A percentile compares a stretch with the other conserved stretches of the same genome.
Evolutionary conservation across 2,113 vertebrate genomes (phyloP).

Genomic region (Crotophaga sulcirostris): DNA sequence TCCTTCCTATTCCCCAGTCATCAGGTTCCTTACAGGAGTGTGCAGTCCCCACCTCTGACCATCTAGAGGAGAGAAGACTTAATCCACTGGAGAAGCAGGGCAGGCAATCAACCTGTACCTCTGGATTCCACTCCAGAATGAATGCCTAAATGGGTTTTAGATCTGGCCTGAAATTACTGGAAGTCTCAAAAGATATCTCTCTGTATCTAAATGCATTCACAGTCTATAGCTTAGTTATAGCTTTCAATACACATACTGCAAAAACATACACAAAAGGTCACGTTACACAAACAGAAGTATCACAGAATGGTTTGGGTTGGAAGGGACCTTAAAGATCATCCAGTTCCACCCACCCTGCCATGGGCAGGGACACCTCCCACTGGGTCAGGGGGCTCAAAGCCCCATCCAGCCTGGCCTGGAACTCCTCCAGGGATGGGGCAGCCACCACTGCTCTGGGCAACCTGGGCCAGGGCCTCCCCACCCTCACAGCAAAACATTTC

Average conservation of each 20-base stretch:
- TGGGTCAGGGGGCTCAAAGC: too few relatives aligned
- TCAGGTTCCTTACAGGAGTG: background rate
- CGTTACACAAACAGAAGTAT: background rate
- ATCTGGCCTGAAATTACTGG: background rate
- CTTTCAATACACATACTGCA: background rate
- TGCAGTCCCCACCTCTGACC: background rate
- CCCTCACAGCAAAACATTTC: too few relatives aligned
- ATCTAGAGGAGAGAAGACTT: background rate
- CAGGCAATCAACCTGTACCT: background rate
- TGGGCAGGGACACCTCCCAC: too few relatives aligned
- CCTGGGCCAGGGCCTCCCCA: too few relatives aligned
- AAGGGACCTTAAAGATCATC: too few relatives aligned
- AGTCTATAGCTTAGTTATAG: background rate
- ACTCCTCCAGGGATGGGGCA: too few relatives aligned
- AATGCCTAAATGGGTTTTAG: background rate
- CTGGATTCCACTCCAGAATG: background rate
- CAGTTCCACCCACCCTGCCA: too few relatives aligned
- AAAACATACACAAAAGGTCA: background rate
- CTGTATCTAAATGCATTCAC: background rate
- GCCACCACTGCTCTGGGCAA: too few relatives aligned
- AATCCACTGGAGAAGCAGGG: background rate
- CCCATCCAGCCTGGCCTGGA: too few relatives aligned
- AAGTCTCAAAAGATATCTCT: background rate
- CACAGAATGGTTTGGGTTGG: too few relatives aligned
- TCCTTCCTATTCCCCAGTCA: background rate